Base-by-base conservation (phyloP, 1,140 invertebrate species). In the Adelges cooleyi region DNA sequence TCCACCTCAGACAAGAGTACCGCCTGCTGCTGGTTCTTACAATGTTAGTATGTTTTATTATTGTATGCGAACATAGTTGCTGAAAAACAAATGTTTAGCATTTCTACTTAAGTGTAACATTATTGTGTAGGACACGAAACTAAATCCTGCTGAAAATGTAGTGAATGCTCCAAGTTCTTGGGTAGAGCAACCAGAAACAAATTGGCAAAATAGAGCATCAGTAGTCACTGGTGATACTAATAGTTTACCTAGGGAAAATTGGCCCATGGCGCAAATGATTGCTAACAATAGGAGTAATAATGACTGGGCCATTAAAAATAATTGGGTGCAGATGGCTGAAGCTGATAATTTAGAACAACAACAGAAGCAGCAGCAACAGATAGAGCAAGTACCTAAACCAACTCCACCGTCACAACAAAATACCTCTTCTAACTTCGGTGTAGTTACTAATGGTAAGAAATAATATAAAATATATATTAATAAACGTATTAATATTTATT, bases 181-280 rank as follows among this genome's bases (percentile, higher is more conserved):
- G 33, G 25, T 23, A 11, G 38, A 5, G 11, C 23, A 56, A 56
- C 8, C 22, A 25, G 53, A 56, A 9, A n/a, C 22, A n/a, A 40
- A 54, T 15, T 54, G 52, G 52, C 52, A 54, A 38, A 56, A 18
- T 56, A 56, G 9, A 27, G 25, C 53, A 1, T 13, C 38, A 27
- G n/a, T n/a, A n/a, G 29, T 33, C 29, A n/a, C 38, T 2, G 38
- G 3, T 6, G 22, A 62, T 48, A 27, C 5, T 27, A 59, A 59
- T 59, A 20, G 15, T 48, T 62, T 62, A 62, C 17, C 56, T n/a
- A 48, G 11, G 29, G 56, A 62, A 46, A 48, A 48, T 22, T 62
- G 56, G 56, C 5, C 40, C 9, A 48, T 48, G 25, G 23, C 17
- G 17, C 56, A 62, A 48, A 56, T 44, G 15, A 56, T 44, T 17